A percentile compares a stretch with the other conserved stretches of the same genome.
Conservation (phyloP, 2,888 invertebrate species). For the Polydrusus tereticollis region DNA sequence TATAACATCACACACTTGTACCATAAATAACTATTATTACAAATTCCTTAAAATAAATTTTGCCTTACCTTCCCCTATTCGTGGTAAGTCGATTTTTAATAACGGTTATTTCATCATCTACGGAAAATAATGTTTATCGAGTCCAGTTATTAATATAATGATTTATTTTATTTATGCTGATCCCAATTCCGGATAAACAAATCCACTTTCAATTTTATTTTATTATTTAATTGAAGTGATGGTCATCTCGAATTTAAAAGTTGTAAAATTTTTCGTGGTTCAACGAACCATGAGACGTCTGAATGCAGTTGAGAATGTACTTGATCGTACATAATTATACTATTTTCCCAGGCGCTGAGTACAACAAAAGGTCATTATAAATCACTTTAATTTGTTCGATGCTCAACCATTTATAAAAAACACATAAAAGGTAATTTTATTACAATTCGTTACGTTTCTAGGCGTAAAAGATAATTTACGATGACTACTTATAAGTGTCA, state of each 20-base stretch:
- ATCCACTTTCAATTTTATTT: slow-evolving; percentile 2
- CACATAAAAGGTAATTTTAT: slow-evolving; percentile 6
- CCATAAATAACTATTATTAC: too few relatives aligned
- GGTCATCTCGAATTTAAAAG: slow-evolving; percentile 10
- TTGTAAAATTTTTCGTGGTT: slow-evolving; percentile 29
- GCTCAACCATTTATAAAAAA: slow-evolving; percentile 18
- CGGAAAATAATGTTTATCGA: too few relatives aligned
- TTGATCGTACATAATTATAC: slow-evolving; percentile 17
- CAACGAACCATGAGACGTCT: slow-evolving; percentile 29
- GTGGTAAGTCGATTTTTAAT: too few relatives aligned
- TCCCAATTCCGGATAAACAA: neutral
- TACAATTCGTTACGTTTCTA: neutral
- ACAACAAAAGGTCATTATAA: slow-evolving; percentile 34
- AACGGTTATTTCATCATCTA: too few relatives aligned
- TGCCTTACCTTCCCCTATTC: too few relatives aligned
- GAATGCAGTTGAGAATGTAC: slow-evolving; percentile 19
- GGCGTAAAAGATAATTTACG: neutral
- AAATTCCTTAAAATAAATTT: too few relatives aligned
- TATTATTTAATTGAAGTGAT: slow-evolving; percentile 8
- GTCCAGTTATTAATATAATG: too few relatives aligned
- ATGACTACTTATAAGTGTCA: neutral
- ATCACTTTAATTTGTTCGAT: slow-evolving; percentile 34
- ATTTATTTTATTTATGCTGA: neutral
- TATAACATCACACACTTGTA: too few relatives aligned
- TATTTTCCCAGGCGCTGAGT: slow-evolving; percentile 17